Conservation (phyloP, 1,140 invertebrate genomes). For the Paralvinella palmiformis region DNA sequence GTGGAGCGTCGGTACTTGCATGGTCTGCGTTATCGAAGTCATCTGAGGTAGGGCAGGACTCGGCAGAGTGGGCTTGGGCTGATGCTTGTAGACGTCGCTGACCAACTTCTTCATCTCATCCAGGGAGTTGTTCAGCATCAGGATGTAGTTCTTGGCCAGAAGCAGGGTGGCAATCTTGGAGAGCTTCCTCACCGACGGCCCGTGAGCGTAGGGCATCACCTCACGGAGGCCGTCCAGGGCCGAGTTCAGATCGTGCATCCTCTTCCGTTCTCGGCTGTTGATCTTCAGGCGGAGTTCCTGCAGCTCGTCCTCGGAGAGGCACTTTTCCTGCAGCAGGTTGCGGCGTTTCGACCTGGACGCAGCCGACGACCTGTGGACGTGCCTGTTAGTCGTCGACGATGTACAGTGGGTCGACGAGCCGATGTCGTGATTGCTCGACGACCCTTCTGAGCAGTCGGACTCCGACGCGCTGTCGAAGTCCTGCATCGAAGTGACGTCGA, state of each 20-base stretch:
- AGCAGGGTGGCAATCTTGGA: constrained; percentile 98
- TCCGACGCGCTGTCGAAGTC: too few relatives aligned
- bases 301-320: constrained; percentile 3
- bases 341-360: too few relatives aligned
- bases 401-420: too few relatives aligned
- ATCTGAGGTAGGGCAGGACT: too few relatives aligned
- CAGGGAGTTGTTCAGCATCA: constrained; percentile 31
- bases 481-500: too few relatives aligned
- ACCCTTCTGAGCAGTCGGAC: too few relatives aligned
- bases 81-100: background rate
- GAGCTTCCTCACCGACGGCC: constrained; percentile 92
- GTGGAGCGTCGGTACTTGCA: too few relatives aligned
- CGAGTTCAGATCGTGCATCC: constrained; percentile 51
- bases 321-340: too few relatives aligned
- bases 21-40: too few relatives aligned
- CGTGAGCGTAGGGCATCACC: constrained; percentile 68
- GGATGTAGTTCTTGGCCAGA: constrained; percentile 95
- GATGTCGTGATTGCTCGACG: too few relatives aligned
- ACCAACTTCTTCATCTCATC: constrained; percentile 18
- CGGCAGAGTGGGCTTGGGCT: background rate
- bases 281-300: constrained; percentile 36
- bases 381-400: too few relatives aligned
- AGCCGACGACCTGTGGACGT: too few relatives aligned
- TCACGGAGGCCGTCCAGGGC: constrained; percentile 48
- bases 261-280: constrained; percentile 33